Conservation (phyloP, 2,888 invertebrate genomes). For the Gymnosoma rotundatum region DNA sequence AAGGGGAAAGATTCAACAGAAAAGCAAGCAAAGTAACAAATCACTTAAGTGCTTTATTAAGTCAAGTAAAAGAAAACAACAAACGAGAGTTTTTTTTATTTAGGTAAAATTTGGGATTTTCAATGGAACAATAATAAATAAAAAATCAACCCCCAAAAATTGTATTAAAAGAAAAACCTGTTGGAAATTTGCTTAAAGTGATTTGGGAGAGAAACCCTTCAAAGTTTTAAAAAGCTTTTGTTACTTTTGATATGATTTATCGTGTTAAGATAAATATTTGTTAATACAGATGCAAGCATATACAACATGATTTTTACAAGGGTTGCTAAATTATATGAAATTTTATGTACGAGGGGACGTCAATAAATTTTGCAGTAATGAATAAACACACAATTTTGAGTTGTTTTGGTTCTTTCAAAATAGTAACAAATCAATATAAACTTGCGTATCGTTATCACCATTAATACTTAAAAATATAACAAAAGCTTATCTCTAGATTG, state of each 20-base stretch:
- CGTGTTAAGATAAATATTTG: slow-evolving; percentile 76
- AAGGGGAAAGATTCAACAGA: slow-evolving; percentile 3
- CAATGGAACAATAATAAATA: slow-evolving; percentile 11
- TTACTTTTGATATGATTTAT: slow-evolving; percentile 75
- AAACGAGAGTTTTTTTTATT: slow-evolving; percentile 25
- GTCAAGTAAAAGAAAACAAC: slow-evolving; percentile 58
- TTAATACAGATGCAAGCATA: not conserved
- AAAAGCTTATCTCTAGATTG: too few relatives aligned
- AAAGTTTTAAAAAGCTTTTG: slow-evolving; percentile 11
- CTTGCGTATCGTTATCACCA: too few relatives aligned
- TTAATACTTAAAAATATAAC: too few relatives aligned
- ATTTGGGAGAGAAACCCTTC: slow-evolving; percentile 37
- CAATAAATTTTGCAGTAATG: not conserved
- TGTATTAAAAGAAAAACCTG: slow-evolving; percentile 35
- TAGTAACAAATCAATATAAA: too few relatives aligned
- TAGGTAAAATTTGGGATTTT: slow-evolving; percentile 8
- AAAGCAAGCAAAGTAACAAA: slow-evolving; percentile 63
- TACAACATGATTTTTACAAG: too few relatives aligned
- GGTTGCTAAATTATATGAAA: not conserved
- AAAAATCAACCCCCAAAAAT: slow-evolving; percentile 45
- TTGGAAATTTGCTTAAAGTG: slow-evolving; percentile 37
- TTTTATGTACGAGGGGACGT: not conserved
- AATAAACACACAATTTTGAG: too few relatives aligned
- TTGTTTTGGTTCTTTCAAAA: not conserved
- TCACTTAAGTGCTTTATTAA: slow-evolving; percentile 73